phyloP scores from a whole-genome alignment of 1,140 invertebrate genomes.

The Drosophila albomicans region DNA sequence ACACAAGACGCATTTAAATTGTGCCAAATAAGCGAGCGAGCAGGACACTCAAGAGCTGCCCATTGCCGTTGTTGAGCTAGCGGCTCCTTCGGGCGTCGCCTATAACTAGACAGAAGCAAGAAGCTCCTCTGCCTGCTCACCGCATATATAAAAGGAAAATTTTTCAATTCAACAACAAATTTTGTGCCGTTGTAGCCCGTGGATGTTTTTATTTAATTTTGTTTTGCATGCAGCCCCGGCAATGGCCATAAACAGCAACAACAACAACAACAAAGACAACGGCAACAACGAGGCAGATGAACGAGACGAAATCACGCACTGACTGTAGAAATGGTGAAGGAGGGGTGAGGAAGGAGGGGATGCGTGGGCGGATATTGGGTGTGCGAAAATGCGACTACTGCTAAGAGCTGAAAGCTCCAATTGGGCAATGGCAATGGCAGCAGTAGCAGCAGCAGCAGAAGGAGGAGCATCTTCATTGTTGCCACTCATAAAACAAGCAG shows the following conservation, averaged over 20 bases:
- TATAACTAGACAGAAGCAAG: conserved; percentile 66
- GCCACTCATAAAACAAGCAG: conserved; percentile 36
- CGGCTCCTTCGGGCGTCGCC: conserved; percentile 33
- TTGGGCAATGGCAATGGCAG: conserved; percentile 28
- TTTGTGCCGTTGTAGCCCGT: conserved; percentile 48
- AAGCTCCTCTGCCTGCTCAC: background rate
- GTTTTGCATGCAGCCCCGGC: conserved; percentile 52
- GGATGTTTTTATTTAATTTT: conserved; percentile 81
- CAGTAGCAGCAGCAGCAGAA: background rate
- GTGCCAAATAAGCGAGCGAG: conserved; percentile 39
- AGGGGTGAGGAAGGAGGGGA: background rate
- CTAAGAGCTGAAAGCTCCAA: conserved; percentile 21
- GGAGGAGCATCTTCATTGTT: conserved; percentile 39
- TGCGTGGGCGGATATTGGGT: too few species aligned
- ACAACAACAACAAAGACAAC: conserved; percentile 16
- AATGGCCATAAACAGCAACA: conserved; percentile 49
- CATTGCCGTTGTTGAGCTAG: conserved; percentile 15
- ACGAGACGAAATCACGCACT: conserved; percentile 49
- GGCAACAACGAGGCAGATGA: conserved; percentile 23
- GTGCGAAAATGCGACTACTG: conserved; percentile 6
- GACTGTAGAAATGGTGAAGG: conserved; percentile 5
- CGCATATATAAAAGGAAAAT: conserved; percentile 54
- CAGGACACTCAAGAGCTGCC: conserved; percentile 1
- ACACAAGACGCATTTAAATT: conserved; percentile 70
- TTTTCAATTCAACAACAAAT: conserved; percentile 69